Base-by-base conservation (phyloP, 2,113 vertebrate genomes). In the Lutjanus erythropterus region DNA sequence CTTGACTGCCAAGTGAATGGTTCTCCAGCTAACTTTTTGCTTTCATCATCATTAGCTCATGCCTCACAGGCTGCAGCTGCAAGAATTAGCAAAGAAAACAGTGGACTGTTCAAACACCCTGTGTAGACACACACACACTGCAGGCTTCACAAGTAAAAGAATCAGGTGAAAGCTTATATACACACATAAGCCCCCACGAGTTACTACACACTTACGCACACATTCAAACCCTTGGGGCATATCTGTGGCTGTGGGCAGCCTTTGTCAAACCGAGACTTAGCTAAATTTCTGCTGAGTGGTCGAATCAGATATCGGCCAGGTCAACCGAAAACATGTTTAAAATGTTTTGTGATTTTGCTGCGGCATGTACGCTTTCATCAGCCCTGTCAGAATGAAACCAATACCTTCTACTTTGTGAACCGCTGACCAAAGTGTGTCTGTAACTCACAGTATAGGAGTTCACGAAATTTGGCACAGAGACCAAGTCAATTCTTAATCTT, bases 61-160 rank as follows among this genome's bases (percentile, higher is more conserved):
- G 88, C 85, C 55, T 93, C 81, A 89, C 80, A 84, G 78, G 81
- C 79, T 87, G 86, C 91, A 93, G 89, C 90, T 92, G 91, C 81
- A 74, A 88, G 84, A 87, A 90, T 93, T 91, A 90, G 85, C 80
- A 90, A 91, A 87, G 88, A 70, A 91, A 92, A 91, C 89, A 91
- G 72, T 6, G 16, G 56, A 60, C 75, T 88, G 80, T 89, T 88
- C 86, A 92, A 92, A 92, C 85, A 89, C 44, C 70, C 42, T 19
- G 29, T 9, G 1, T 69, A 55, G 15, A 61, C 64, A 3, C 55
- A 80, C 72, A 68, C 25, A 49, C 60, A 50, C 59, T 71, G 75
- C 55, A 64, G 73, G 71, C 84, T 70, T 81, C 58, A 69, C 78
- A 81, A 53, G 66, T 79, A 82, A 89, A 90, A 85, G 73, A 90